phyloP scores from a whole-genome alignment of 1,140 invertebrate genomes.

The Drosophila prosaltans region DNA sequence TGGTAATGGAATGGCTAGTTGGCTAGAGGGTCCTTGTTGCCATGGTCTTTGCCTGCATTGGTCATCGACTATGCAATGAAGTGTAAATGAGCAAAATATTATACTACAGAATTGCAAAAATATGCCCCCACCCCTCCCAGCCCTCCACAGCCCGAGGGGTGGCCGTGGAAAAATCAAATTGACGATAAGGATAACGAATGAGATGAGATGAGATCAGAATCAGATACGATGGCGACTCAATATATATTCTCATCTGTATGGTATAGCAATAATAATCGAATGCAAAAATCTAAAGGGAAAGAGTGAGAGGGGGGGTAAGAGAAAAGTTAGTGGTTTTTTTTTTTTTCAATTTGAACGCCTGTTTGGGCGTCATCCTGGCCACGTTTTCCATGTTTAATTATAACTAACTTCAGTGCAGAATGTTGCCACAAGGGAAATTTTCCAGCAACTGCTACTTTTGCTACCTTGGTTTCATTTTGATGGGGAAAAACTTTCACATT shows the following conservation, averaged over 20 bases:
- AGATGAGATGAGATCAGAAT: slow-evolving; percentile 39
- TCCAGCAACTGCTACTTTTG: slow-evolving; percentile 36
- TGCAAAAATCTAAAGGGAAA: slow-evolving; percentile 53
- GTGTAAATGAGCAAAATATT: slow-evolving; percentile 80
- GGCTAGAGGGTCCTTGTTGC: slow-evolving; percentile 1
- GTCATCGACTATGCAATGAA: slow-evolving; percentile 57
- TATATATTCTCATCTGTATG: slow-evolving; percentile 25
- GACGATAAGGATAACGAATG: neutral
- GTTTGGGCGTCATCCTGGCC: slow-evolving; percentile 45
- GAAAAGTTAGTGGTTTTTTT: slow-evolving; percentile 6
- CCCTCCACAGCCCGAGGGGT: too few relatives aligned
- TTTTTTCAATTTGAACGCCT: slow-evolving; percentile 67
- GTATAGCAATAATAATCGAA: slow-evolving; percentile 68
- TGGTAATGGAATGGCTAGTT: neutral
- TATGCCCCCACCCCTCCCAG: slow-evolving; percentile 35
- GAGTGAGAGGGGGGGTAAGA: neutral
- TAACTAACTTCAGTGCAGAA: slow-evolving; percentile 70
- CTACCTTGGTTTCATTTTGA: slow-evolving; percentile 15
- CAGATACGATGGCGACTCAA: slow-evolving; percentile 40
- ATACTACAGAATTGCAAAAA: slow-evolving; percentile 67
- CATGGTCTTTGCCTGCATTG: slow-evolving; percentile 37
- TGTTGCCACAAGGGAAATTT: slow-evolving; percentile 74
- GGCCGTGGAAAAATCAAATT: neutral
- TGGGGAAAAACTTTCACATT: neutral
- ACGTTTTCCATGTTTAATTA: slow-evolving; percentile 78